These are phyloP conservation scores for Melospiza melodia DNA, from an alignment of 2,113 vertebrate species.

Conservation along the genomic window DNA sequence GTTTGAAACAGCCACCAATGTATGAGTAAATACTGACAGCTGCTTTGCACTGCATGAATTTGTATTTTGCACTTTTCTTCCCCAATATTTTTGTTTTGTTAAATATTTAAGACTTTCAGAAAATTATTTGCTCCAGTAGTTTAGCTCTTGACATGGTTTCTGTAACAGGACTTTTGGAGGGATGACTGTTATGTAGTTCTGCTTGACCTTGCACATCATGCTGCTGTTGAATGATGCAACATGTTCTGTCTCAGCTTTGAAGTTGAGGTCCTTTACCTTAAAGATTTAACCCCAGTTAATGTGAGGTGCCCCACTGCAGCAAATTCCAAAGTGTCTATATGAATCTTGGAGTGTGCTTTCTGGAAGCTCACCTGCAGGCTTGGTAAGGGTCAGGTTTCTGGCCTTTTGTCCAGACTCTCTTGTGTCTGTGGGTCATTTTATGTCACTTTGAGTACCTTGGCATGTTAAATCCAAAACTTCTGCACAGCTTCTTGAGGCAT, in stretches of 20 bases:
- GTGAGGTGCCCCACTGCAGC: neutral
- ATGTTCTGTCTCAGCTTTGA: neutral
- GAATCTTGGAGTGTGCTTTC: neutral
- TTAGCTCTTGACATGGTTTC: neutral
- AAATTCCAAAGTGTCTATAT: neutral
- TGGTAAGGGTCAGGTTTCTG: neutral
- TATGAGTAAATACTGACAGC: neutral
- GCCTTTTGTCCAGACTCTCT: neutral
- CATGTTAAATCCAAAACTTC: neutral
- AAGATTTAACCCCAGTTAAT: neutral
- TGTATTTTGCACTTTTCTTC: neutral
- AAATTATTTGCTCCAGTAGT: neutral
- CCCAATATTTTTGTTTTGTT: neutral
- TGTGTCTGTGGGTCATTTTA: neutral
- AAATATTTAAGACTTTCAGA: neutral
- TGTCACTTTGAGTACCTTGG: neutral
- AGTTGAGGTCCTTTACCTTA: neutral
- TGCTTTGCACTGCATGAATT: neutral
- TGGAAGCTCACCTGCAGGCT: neutral
- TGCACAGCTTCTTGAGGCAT: neutral
- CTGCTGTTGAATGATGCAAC: neutral
- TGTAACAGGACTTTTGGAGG: neutral
- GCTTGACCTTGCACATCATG: neutral
- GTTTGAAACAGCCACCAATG: neutral
- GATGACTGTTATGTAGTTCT: rapidly evolving